Base-by-base conservation (phyloP, 2,113 vertebrate species). In the Panthera leo region DNA sequence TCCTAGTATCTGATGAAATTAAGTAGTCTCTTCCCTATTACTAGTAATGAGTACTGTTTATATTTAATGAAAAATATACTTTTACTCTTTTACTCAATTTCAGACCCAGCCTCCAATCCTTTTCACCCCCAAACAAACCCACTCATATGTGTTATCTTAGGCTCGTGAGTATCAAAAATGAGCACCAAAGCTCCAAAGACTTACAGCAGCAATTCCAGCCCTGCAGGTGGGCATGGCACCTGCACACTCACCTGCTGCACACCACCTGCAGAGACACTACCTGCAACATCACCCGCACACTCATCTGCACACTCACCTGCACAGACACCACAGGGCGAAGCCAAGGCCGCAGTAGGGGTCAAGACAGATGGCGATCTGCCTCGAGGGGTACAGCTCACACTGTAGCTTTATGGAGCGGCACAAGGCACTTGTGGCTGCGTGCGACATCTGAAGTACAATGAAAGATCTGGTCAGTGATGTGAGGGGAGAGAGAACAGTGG, bases 301-400 rank as follows among this genome's bases (percentile, higher is more conserved):
- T 16, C 45, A 16, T 7, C 70, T 25, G 10, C 36, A 36, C 75
- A 23, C 97, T 91, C 98, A 99, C 99, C 99, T 99, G 99, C 99
- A 99, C 95, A 99, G 98, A 97, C 99, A 99, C 99, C 99, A 99
- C 5, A 99, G 99, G 34, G 99, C 99, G 29, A 99, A 99, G 83
- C 99, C 99, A n/a, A 99, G 98, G 97, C 99, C 99, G 14, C 99
- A 99, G 93, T 99, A 99, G 1, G 99, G 99, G 98, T 99, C 99
- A 36, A 99, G 99, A 96, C 99, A 99, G 98, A 99, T 99, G 97
- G 99, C 99, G 10, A 99, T 99, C 99, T 99, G 99, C 67, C 99
- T 98, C 0, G 99, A 99, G 0, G 99, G 99, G 98, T 99, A 99
- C 83, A 99, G 99, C 98, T 99, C 99, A 97, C 99, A 99, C 98